These are phyloP conservation scores for Antheraea yamamai DNA, from an alignment of 2,888 invertebrate species.

Conservation along the genomic window DNA sequence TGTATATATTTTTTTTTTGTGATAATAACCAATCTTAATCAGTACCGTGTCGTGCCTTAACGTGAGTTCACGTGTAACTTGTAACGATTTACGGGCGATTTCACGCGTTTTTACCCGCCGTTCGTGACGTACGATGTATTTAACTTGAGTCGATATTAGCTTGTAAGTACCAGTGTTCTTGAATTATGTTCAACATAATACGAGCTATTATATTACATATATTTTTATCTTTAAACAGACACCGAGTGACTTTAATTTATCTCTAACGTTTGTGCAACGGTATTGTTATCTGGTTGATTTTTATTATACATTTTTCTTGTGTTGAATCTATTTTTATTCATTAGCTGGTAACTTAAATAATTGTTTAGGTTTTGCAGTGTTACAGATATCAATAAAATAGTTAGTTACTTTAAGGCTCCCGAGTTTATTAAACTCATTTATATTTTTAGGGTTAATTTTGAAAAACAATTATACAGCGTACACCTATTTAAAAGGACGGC, in stretches of 20 bases:
- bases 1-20: slow-evolving; percentile 60
- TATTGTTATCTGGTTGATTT: background rate
- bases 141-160: background rate
- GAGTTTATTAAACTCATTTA: no score
- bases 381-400: background rate
- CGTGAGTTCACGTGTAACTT: slow-evolving; percentile 49
- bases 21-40: slow-evolving; percentile 60
- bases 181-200: slow-evolving; percentile 3
- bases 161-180: background rate
- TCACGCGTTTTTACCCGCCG: background rate
- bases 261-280: background rate
- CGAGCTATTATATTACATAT: background rate
- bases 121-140: background rate
- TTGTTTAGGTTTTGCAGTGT: background rate
- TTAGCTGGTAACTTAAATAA: background rate
- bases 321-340: background rate
- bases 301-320: background rate
- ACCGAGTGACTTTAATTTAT: background rate
- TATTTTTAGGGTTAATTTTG: no score
- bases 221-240: background rate
- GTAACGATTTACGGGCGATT: background rate
- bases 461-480: no score
- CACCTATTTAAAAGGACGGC: no score
- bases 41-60: slow-evolving; percentile 54
- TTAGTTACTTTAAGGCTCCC: background rate